Conservation (phyloP, 2,888 invertebrate species). For the Pycnomerus fuliginosus region DNA sequence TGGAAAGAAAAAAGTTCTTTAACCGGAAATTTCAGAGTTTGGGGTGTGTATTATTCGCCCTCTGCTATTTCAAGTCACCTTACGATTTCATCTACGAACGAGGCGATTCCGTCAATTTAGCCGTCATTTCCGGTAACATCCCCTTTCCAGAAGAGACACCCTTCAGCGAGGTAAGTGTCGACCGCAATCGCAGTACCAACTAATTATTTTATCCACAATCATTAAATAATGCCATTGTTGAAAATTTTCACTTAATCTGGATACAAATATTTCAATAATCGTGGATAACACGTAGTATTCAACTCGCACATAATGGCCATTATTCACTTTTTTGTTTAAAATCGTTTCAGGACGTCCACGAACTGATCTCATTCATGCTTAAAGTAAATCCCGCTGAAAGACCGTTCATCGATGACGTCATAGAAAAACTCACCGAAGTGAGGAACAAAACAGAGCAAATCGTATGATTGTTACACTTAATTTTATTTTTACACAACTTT, state of each 20-base stretch:
- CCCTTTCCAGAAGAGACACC: slow-evolving; percentile 69
- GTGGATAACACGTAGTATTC: too few species aligned
- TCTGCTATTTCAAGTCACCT: slow-evolving; percentile 83
- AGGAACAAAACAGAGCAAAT: slow-evolving; percentile 60
- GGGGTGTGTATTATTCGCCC: slow-evolving; percentile 81
- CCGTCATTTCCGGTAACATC: slow-evolving; percentile 74
- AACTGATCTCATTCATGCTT: slow-evolving; percentile 68
- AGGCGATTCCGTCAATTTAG: slow-evolving; percentile 84
- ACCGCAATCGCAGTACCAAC: background rate
- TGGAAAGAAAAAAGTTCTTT: background rate
- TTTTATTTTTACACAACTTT: slow-evolving; percentile 2
- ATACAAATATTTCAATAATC: too few species aligned
- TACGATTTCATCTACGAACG: slow-evolving; percentile 81
- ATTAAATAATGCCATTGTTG: too few species aligned
- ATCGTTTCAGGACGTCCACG: slow-evolving; percentile 63
- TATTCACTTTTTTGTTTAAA: background rate
- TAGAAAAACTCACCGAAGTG: slow-evolving; percentile 62
- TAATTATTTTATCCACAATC: background rate
- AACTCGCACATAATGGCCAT: too few species aligned
- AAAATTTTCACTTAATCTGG: too few species aligned
- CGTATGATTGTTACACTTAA: slow-evolving; percentile 49
- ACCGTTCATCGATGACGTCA: slow-evolving; percentile 73
- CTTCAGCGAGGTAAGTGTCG: slow-evolving; percentile 59
- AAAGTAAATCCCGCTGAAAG: slow-evolving; percentile 75
- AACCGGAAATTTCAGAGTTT: slow-evolving; percentile 64